phyloP scores from a whole-genome alignment of 2,888 invertebrate genomes.

The Andrena trimmerana region DNA sequence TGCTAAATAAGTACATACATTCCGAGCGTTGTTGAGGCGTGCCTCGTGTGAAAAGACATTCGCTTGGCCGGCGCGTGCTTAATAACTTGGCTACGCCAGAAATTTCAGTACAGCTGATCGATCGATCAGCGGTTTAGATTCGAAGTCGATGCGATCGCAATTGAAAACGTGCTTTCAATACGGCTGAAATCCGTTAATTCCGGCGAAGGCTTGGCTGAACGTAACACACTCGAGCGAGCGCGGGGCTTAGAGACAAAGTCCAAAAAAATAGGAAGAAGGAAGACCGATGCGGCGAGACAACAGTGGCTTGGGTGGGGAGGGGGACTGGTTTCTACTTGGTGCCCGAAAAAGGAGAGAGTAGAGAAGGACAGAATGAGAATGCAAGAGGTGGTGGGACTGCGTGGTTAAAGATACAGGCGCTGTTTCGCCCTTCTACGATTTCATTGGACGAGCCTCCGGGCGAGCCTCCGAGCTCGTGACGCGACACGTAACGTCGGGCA shows the following conservation, averaged over 20 bases:
- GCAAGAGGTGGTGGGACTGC: conserved; percentile 43
- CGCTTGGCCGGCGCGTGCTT: not conserved
- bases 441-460: conserved; percentile 75
- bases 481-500: conserved; percentile 52
- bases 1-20: not conserved
- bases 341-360: conserved; percentile 5
- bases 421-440: conserved; percentile 72
- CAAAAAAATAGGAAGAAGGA: conserved; percentile 4
- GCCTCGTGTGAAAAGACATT: conserved; percentile 1
- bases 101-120: conserved; percentile 11
- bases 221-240: not conserved
- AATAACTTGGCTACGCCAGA: not conserved
- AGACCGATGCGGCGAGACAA: not conserved
- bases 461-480: conserved; percentile 74
- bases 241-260: not conserved
- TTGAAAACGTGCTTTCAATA: not conserved
- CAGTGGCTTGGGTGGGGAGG: not conserved
- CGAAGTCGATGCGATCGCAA: not conserved
- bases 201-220: too few species aligned
- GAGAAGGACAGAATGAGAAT: conserved; percentile 7
- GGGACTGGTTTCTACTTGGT: not conserved
- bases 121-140: not conserved
- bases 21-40: not conserved
- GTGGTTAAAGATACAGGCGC: conserved; percentile 56
- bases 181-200: not conserved